A percentile compares a stretch with the other conserved stretches of the same genome.
These are phyloP conservation scores for Cyclargus thomasi DNA, from an alignment of 1,140 invertebrate genomes.

Conservation along the genomic window DNA sequence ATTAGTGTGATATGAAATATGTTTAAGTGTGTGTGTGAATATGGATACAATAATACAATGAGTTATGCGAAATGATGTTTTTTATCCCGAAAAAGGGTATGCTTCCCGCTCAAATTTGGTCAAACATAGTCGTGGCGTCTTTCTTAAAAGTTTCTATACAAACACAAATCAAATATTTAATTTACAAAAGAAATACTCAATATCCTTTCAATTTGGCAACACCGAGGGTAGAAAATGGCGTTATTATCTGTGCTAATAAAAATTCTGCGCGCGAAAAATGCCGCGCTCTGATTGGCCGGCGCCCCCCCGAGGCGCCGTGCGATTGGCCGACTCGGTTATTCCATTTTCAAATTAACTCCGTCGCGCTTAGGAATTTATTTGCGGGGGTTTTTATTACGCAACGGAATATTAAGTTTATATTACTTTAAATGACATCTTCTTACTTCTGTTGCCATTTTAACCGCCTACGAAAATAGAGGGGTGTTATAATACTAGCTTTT, in stretches of 20 bases:
- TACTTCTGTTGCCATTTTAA: background rate
- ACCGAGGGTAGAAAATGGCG: slow-evolving; percentile 60
- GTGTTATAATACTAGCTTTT: background rate
- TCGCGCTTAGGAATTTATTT: slow-evolving; percentile 67
- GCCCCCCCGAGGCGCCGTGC: slow-evolving; percentile 41
- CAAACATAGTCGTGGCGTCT: too few species aligned
- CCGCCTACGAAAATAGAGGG: background rate
- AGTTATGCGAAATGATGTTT: too few species aligned
- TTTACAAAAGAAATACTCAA: slow-evolving; percentile 16
- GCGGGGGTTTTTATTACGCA: slow-evolving; percentile 59
- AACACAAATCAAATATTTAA: slow-evolving; percentile 25
- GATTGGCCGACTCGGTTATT: slow-evolving; percentile 51
- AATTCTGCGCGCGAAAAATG: slow-evolving; percentile 73
- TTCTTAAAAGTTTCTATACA: too few species aligned
- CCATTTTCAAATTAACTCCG: slow-evolving; percentile 74
- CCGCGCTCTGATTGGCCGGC: slow-evolving; percentile 49
- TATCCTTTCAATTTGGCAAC: slow-evolving; percentile 42
- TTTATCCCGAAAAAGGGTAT: too few species aligned
- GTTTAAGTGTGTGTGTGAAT: too few species aligned
- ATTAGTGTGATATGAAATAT: too few species aligned
- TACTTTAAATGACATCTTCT: background rate
- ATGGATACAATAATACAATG: too few species aligned
- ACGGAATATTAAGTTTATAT: slow-evolving; percentile 29
- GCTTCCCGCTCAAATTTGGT: too few species aligned
- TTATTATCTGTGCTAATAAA: slow-evolving; percentile 73